Conservation (phyloP, 2,797 vertebrate genomes). For the Yasuhikotakia modesta region DNA sequence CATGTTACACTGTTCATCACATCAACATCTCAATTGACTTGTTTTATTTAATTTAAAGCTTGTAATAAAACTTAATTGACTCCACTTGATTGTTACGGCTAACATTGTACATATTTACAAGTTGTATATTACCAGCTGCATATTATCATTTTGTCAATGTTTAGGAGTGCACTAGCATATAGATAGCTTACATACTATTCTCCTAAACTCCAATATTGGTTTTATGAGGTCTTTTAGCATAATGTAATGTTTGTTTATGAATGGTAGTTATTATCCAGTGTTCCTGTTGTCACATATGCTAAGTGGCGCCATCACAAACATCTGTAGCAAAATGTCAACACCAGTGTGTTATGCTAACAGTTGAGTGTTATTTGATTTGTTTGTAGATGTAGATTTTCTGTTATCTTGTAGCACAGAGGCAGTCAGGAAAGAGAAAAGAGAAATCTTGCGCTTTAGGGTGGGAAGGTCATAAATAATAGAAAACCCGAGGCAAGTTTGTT, state of each 20-base stretch:
- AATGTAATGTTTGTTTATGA: background rate
- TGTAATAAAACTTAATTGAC: too few relatives aligned
- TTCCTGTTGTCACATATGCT: background rate
- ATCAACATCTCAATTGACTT: too few relatives aligned
- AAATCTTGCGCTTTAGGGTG: conserved; percentile 56
- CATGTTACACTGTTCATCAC: background rate
- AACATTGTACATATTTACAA: too few relatives aligned
- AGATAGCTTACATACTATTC: background rate
- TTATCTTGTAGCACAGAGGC: conserved; percentile 66
- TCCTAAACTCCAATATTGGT: background rate
- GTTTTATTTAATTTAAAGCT: too few relatives aligned
- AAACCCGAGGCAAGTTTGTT: conserved; percentile 68
- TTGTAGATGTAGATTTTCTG: conserved; percentile 65
- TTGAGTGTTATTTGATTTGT: conserved; percentile 7
- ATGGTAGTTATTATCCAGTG: background rate
- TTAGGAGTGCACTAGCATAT: background rate
- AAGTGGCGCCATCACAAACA: background rate
- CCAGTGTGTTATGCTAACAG: conserved; percentile 58
- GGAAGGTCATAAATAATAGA: conserved; percentile 73
- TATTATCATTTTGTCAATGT: too few relatives aligned
- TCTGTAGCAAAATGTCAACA: background rate
- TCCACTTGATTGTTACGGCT: too few relatives aligned
- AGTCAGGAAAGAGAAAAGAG: conserved; percentile 33
- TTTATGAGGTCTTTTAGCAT: background rate
- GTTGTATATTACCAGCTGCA: too few relatives aligned